Evolutionary conservation across 2,888 invertebrate genomes (phyloP).

Genomic region (Deilephila porcellus): DNA sequence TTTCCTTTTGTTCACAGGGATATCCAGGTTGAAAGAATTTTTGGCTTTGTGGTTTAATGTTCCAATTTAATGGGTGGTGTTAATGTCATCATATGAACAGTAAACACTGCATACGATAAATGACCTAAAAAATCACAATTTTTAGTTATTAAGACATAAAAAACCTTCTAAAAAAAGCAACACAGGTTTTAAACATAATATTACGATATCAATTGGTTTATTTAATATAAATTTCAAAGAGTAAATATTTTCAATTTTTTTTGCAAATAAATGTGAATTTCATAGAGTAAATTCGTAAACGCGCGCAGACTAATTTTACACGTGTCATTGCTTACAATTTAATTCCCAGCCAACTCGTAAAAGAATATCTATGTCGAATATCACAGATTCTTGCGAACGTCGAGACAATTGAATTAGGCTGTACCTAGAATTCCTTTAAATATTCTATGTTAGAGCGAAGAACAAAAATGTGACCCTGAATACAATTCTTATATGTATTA

Average conservation of each 20-base stretch:
- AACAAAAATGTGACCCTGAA: slow-evolving; percentile 5
- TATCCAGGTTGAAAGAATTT: not conserved
- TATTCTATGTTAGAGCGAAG: not conserved
- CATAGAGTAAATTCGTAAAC: not conserved
- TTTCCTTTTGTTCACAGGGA: not conserved
- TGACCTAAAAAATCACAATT: too few relatives aligned
- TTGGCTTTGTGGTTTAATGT: too few relatives aligned
- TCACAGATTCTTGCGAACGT: slow-evolving; percentile 5
- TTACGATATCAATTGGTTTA: too few relatives aligned
- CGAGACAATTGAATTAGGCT: slow-evolving; percentile 11
- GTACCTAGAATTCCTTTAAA: slow-evolving; percentile 13
- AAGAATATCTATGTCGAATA: not conserved
- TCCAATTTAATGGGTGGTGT: too few relatives aligned
- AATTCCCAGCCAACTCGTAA: not conserved
- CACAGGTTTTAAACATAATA: too few relatives aligned
- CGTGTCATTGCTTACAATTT: slow-evolving; percentile 12
- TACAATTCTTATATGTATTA: slow-evolving; percentile 1
- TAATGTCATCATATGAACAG: too few relatives aligned
- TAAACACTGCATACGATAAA: too few relatives aligned
- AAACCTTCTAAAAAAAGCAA: too few relatives aligned
- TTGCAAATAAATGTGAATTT: not conserved
- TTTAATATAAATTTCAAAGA: too few relatives aligned
- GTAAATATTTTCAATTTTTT: too few relatives aligned
- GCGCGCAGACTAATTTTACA: not conserved
- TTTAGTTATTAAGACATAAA: too few relatives aligned